Conservation (phyloP, 1,140 invertebrate species). For the Papilio glaucus region DNA sequence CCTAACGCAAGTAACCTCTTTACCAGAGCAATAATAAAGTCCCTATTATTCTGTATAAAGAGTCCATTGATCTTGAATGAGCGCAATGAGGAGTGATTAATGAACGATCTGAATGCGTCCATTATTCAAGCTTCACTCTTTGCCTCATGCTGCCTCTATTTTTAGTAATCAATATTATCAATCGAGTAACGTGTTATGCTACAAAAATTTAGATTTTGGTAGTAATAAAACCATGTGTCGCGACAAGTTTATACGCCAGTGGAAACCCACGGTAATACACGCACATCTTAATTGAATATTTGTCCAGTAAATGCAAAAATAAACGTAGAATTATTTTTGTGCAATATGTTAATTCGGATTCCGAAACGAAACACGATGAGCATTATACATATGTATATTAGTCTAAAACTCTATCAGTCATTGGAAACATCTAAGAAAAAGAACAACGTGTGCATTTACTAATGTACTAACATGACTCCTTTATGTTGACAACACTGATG, state of each 20-base stretch:
- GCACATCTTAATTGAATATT: too few relatives aligned
- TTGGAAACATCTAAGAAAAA: not conserved
- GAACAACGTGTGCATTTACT: not conserved
- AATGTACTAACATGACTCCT: slow-evolving; percentile 1
- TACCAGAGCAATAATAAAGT: slow-evolving; percentile 54
- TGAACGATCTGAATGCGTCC: slow-evolving; percentile 57
- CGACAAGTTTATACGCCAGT: too few relatives aligned
- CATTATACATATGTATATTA: too few relatives aligned
- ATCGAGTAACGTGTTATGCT: too few relatives aligned
- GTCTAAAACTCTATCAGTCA: not conserved
- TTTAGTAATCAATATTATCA: too few relatives aligned
- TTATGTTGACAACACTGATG: not conserved
- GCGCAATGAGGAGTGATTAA: slow-evolving; percentile 67
- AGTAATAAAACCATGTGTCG: too few relatives aligned
- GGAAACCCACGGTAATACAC: too few relatives aligned
- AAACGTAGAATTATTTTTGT: too few relatives aligned
- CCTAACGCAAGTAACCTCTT: slow-evolving; percentile 44
- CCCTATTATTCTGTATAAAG: slow-evolving; percentile 51
- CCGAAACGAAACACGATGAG: too few relatives aligned
- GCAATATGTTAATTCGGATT: too few relatives aligned
- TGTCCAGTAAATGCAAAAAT: too few relatives aligned
- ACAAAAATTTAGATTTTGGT: too few relatives aligned
- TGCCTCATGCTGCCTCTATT: not conserved
- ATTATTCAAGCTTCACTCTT: slow-evolving; percentile 47
- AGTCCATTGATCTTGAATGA: slow-evolving; percentile 64